Conservation (phyloP, 2,888 invertebrate genomes). For the Iselma pallidipennis region DNA sequence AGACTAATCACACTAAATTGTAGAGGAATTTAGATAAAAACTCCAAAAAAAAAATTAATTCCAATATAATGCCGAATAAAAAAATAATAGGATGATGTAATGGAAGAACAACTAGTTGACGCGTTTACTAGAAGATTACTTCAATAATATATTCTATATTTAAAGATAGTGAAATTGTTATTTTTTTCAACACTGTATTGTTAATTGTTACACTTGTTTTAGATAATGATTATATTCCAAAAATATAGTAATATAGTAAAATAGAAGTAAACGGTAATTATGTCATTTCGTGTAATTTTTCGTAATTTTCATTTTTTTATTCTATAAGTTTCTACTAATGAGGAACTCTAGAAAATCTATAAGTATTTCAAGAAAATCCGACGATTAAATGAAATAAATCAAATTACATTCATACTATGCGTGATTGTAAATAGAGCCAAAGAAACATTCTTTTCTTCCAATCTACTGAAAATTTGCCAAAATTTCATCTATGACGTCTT, state of each 20-base stretch:
- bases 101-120: background rate
- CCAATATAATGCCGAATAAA: background rate
- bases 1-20: too few species aligned
- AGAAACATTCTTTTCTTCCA: too few species aligned
- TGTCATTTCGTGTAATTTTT: background rate
- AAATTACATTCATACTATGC: too few species aligned
- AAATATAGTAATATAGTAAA: too few species aligned
- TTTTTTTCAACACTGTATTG: background rate
- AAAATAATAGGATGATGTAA: background rate
- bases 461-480: background rate
- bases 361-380: too few species aligned
- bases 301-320: background rate
- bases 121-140: background rate
- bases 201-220: background rate
- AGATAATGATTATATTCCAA: background rate
- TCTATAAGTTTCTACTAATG: background rate
- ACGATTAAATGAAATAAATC: too few species aligned
- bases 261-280: background rate
- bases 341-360: background rate
- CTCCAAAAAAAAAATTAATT: too few species aligned
- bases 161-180: too few species aligned
- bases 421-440: too few species aligned
- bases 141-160: background rate
- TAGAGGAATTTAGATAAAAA: too few species aligned
- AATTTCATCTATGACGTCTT: background rate